Conservation (phyloP, 1,140 invertebrate species). For the Odontomachus brunneus region DNA sequence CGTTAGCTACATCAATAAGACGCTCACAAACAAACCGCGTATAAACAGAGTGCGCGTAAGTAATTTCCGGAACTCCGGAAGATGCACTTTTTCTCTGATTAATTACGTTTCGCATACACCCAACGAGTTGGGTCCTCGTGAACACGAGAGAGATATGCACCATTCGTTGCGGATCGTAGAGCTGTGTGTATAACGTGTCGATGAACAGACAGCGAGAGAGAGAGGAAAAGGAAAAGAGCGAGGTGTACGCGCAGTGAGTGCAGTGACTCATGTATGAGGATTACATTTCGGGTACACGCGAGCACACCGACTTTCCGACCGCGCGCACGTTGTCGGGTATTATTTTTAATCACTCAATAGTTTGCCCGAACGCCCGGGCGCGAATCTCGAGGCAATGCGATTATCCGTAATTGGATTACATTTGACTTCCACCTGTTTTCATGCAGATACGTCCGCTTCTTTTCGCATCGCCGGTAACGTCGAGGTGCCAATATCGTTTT, state of each 20-base stretch:
- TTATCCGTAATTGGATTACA: slow-evolving; percentile 61
- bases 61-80: not conserved
- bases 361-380: slow-evolving; percentile 41
- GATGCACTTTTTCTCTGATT: slow-evolving; percentile 7
- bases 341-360: slow-evolving; percentile 70
- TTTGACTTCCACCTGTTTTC: slow-evolving; percentile 52
- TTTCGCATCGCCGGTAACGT: slow-evolving; percentile 44
- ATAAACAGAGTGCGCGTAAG: not conserved
- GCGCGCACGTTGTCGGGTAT: slow-evolving; percentile 44
- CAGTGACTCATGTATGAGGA: slow-evolving; percentile 3
- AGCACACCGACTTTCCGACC: slow-evolving; percentile 50
- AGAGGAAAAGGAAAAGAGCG: not conserved
- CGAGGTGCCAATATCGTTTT: slow-evolving; percentile 49
- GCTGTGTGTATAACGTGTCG: not conserved
- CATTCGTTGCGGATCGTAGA: not conserved
- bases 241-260: slow-evolving; percentile 17
- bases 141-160: slow-evolving; percentile 3
- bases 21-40: not conserved
- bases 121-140: too few relatives aligned
- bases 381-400: slow-evolving; percentile 53
- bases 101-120: not conserved
- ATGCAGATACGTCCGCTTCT: slow-evolving; percentile 48
- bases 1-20: not conserved
- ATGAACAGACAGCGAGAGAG: not conserved
- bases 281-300: slow-evolving; percentile 59